Conservation (phyloP, 2,888 invertebrate genomes). For the Lathronympha strigana region DNA sequence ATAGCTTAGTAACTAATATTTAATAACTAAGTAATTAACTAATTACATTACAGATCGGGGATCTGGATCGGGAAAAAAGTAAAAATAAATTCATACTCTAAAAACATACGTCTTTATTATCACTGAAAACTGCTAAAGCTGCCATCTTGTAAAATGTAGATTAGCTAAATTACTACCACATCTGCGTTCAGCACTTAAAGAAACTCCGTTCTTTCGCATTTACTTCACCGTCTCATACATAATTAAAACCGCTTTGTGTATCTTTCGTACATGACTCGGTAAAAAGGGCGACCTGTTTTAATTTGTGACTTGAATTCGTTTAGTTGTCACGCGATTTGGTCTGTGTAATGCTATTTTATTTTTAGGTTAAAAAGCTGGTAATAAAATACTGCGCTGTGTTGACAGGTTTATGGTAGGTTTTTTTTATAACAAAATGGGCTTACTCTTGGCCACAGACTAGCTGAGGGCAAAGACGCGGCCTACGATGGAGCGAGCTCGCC, state of each 20-base stretch:
- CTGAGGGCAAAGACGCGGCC: too few relatives aligned
- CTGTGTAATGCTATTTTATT: conserved; percentile 7
- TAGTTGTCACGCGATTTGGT: conserved; percentile 31
- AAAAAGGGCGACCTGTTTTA: conserved; percentile 11
- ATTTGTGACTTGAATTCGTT: conserved; percentile 36
- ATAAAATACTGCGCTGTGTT: neutral
- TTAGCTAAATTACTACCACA: neutral
- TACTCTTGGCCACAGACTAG: too few relatives aligned
- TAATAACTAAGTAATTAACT: too few relatives aligned
- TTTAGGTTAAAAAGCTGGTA: neutral
- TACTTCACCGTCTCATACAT: conserved; percentile 27
- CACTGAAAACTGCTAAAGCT: neutral
- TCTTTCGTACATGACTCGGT: conserved; percentile 25
- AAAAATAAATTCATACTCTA: neutral
- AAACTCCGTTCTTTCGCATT: conserved; percentile 4
- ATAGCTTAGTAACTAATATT: too few relatives aligned
- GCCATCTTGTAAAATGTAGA: conserved; percentile 6
- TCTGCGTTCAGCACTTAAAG: conserved; percentile 3
- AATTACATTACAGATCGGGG: too few relatives aligned
- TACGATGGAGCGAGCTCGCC: too few relatives aligned
- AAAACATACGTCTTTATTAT: neutral
- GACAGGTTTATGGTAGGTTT: neutral
- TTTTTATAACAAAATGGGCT: too few relatives aligned
- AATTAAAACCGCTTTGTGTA: conserved; percentile 33
- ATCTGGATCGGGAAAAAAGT: too few relatives aligned